phyloP scores from a whole-genome alignment of 2,113 vertebrate species.

The Cromileptes altivelis region DNA sequence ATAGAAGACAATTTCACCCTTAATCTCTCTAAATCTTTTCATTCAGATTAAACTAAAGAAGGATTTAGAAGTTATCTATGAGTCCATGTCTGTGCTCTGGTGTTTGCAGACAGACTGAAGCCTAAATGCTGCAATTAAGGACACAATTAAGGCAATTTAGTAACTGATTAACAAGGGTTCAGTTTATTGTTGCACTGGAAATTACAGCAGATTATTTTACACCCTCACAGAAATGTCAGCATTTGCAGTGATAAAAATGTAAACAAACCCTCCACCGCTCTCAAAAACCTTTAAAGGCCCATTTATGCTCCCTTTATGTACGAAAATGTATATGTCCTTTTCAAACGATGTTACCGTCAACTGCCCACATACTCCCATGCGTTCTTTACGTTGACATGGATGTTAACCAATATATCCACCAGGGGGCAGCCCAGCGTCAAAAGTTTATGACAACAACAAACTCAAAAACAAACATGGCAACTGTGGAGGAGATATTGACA shows the following conservation, averaged over 20 bases:
- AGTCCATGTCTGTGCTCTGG: background rate
- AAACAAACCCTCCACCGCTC: background rate
- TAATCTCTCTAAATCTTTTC: conserved; percentile 41
- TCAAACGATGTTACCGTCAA: no score
- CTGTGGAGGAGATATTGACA: no score
- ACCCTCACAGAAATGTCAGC: background rate
- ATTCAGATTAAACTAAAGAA: conserved; percentile 34
- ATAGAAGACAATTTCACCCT: conserved; percentile 16
- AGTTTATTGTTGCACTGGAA: background rate
- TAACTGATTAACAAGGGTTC: background rate
- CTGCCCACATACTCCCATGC: no score
- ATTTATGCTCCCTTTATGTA: no score
- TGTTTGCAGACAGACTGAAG: background rate
- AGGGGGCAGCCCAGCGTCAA: no score
- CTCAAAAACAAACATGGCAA: no score
- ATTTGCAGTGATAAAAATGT: background rate
- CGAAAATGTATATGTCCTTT: no score
- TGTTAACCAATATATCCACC: no score
- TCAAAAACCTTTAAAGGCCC: background rate
- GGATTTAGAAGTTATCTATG: background rate
- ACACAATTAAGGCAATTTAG: background rate
- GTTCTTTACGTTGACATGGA: no score
- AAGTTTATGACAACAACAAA: no score
- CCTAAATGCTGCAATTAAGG: background rate
- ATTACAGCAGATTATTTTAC: background rate